Conservation (phyloP, 2,113 vertebrate genomes). For the Butorides virescens region DNA sequence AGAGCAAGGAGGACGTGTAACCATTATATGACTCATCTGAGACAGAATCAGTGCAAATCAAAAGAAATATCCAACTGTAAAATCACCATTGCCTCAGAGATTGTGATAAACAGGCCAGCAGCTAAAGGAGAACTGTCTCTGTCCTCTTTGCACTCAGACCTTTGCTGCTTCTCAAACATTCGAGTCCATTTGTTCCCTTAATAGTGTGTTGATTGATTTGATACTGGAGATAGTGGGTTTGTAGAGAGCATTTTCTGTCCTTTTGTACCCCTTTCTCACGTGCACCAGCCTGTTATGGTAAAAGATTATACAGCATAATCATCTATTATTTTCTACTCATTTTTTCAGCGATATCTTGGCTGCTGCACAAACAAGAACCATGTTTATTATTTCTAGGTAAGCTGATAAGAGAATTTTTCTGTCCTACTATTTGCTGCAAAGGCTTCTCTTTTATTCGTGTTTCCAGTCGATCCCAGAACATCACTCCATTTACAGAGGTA, state of each 20-base stretch:
- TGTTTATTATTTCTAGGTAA: background rate
- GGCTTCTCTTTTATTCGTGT: background rate
- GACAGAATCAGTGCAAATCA: background rate
- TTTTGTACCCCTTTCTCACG: background rate
- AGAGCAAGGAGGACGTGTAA: background rate
- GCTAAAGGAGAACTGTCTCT: background rate
- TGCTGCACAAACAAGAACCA: background rate
- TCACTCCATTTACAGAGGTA: background rate
- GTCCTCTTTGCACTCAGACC: background rate
- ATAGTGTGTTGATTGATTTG: background rate
- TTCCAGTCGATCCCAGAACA: background rate
- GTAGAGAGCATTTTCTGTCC: background rate
- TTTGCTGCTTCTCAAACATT: background rate
- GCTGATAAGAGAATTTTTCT: background rate
- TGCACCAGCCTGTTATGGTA: rapidly evolving
- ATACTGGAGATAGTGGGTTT: background rate
- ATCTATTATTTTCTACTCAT: background rate
- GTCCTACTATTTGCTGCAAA: background rate
- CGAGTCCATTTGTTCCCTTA: background rate
- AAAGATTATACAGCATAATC: background rate
- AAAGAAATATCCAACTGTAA: background rate
- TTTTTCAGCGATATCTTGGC: background rate
- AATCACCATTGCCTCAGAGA: background rate
- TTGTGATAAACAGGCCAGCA: background rate
- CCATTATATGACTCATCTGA: background rate